Conservation (phyloP, 2,113 vertebrate species). For the Anhinga rufa region DNA sequence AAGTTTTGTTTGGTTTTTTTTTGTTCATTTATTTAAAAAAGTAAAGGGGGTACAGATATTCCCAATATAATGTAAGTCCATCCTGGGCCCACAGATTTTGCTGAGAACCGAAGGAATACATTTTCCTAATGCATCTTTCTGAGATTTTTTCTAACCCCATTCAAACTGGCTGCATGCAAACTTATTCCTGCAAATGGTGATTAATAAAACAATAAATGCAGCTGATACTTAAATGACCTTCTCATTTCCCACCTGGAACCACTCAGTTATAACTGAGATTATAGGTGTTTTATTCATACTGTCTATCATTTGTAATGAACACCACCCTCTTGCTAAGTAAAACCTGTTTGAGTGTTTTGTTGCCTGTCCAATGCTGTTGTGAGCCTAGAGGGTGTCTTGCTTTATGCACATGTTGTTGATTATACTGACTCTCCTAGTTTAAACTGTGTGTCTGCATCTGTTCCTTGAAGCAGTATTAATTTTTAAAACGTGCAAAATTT, state of each 20-base stretch:
- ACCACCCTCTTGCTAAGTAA: background rate
- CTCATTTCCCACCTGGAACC: background rate
- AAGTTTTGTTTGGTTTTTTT: background rate
- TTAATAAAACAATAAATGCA: background rate
- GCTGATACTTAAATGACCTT: background rate
- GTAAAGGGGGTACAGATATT: background rate
- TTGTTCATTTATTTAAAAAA: background rate
- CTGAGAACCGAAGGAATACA: background rate
- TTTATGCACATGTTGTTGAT: background rate
- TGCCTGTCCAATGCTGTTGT: accelerated
- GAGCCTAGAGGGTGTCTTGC: background rate
- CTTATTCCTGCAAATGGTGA: background rate
- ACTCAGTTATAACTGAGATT: background rate
- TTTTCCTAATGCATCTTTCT: background rate
- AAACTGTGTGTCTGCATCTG: background rate
- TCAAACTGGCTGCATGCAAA: background rate
- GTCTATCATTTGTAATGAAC: background rate
- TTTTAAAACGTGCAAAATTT: background rate
- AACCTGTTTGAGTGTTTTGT: background rate
- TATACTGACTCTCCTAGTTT: background rate
- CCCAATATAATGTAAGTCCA: background rate
- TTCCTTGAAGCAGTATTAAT: background rate
- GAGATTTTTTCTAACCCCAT: background rate
- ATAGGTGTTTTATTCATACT: background rate
- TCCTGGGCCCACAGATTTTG: background rate